Conservation (phyloP, 1,140 invertebrate genomes). For the Drosophila setifemur region DNA sequence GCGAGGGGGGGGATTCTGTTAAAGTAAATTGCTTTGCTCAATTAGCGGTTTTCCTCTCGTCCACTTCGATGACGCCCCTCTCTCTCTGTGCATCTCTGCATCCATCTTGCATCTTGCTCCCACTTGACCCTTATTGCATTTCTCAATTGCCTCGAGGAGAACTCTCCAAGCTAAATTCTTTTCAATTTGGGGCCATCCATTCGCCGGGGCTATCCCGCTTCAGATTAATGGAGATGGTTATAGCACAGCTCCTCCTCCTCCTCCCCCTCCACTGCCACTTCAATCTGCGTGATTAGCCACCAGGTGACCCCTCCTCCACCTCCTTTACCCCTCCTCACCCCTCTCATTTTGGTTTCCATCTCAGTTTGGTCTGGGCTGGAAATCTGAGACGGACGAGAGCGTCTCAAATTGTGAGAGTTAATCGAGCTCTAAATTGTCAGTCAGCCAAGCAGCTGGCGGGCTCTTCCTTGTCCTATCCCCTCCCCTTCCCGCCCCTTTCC, state of each 20-base stretch:
- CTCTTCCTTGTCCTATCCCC: not conserved
- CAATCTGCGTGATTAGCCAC: slow-evolving; percentile 16
- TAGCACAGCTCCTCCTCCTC: not conserved
- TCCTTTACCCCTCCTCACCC: not conserved
- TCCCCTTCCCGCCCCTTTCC: not conserved
- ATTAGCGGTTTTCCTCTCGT: slow-evolving; percentile 58
- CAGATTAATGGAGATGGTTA: slow-evolving; percentile 24
- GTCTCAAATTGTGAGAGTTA: slow-evolving; percentile 65
- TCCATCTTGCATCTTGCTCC: not conserved
- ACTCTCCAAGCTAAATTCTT: slow-evolving; percentile 36
- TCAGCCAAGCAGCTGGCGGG: slow-evolving; percentile 11
- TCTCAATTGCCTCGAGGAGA: slow-evolving; percentile 42
- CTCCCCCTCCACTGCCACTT: not conserved
- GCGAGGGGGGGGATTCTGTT: not conserved
- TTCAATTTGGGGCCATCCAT: slow-evolving; percentile 31
- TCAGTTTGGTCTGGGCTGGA: not conserved
- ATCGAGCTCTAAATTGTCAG: slow-evolving; percentile 73
- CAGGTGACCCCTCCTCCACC: slow-evolving; percentile 26
- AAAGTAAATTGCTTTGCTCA: slow-evolving; percentile 75
- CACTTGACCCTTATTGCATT: slow-evolving; percentile 45
- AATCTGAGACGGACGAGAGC: slow-evolving; percentile 52
- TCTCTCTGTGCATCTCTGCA: not conserved
- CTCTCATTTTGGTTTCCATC: not conserved
- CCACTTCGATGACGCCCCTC: not conserved
- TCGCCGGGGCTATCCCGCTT: not conserved